Percentiles rank a stretch among this genome's conserved stretches.
phyloP scores from a whole-genome alignment of 1,140 invertebrate species.

The Magallana gigas region DNA sequence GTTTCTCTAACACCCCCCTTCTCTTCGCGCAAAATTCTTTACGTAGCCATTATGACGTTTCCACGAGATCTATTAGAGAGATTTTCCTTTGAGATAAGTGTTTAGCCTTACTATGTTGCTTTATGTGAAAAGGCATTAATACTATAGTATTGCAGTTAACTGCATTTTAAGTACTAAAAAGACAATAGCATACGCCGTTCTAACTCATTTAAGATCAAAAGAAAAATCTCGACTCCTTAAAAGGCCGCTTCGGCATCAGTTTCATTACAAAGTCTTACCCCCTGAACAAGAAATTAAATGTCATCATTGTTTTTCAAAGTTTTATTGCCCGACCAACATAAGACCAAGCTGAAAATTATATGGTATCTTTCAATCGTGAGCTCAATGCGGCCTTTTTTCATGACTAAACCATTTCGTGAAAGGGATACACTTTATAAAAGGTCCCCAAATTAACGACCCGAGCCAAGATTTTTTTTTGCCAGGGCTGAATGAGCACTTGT shows the following conservation, averaged over 20 bases:
- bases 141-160: constrained; percentile 36
- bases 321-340: constrained; percentile 20
- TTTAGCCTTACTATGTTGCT: constrained; percentile 10
- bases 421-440: constrained; percentile 34
- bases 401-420: constrained; percentile 31
- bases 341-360: constrained; percentile 26
- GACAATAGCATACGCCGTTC: constrained; percentile 15
- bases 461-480: neutral
- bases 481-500: neutral
- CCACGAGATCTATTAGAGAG: constrained; percentile 17
- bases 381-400: constrained; percentile 3
- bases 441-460: constrained; percentile 23
- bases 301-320: constrained; percentile 35
- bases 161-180: constrained; percentile 24
- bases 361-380: constrained; percentile 11
- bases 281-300: constrained; percentile 23
- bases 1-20: neutral
- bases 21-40: neutral
- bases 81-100: constrained; percentile 36
- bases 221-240: neutral
- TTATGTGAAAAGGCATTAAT: constrained; percentile 35
- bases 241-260: constrained; percentile 10
- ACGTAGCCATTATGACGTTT: neutral
- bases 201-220: constrained; percentile 38
- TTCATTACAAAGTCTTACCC: constrained; percentile 24